Evolutionary conservation across 1,140 invertebrate species (phyloP).

Genomic region (Apis florea): DNA sequence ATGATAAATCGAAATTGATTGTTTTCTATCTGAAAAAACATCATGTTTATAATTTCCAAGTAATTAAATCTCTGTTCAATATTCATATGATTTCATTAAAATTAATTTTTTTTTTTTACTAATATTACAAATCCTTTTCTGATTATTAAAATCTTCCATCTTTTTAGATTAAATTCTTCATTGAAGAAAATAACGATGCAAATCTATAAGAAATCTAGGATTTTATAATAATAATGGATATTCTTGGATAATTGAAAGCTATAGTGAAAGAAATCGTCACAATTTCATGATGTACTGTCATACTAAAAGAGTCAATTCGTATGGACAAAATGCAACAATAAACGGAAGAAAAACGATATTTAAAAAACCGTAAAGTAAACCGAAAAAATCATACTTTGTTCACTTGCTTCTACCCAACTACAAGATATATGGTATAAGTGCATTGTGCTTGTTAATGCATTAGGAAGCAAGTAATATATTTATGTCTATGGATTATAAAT

Average conservation of each 20-base stretch:
- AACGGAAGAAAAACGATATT: constrained; percentile 67
- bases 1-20: neutral
- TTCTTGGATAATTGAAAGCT: neutral
- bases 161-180: neutral
- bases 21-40: neutral
- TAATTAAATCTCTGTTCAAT: neutral
- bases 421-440: constrained; percentile 39
- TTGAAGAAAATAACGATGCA: neutral
- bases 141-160: too few relatives aligned
- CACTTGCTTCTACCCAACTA: constrained; percentile 48
- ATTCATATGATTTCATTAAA: neutral
- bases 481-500: constrained; percentile 53
- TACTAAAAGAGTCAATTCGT: constrained; percentile 50
- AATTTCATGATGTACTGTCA: neutral
- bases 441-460: constrained; percentile 59
- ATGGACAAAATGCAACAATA: constrained; percentile 62
- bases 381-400: constrained; percentile 61
- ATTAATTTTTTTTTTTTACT: too few relatives aligned
- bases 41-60: neutral
- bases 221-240: neutral
- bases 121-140: too few relatives aligned
- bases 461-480: constrained; percentile 49
- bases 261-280: constrained; percentile 3
- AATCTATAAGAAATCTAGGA: neutral
- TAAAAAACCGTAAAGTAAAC: constrained; percentile 65